Percentiles rank a stretch among this genome's conserved stretches.
phyloP scores from a whole-genome alignment of 2,888 invertebrate genomes.

The Priocnemis perturbator region DNA sequence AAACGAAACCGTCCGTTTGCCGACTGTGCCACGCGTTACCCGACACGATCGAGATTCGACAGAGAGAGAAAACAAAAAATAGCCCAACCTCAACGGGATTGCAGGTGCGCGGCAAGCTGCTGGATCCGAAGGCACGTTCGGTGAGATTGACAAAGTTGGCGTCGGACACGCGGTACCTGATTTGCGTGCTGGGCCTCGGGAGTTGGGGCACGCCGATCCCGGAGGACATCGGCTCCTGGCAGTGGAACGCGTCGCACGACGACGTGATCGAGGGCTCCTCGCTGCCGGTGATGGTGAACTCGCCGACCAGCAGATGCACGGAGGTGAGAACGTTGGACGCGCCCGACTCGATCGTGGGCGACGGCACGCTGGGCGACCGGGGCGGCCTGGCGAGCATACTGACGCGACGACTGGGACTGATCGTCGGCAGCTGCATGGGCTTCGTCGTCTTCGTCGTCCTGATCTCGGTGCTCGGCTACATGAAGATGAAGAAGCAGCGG shows the following conservation, averaged over 20 bases:
- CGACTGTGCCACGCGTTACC: too few species aligned
- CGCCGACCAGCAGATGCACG: constrained; percentile 86
- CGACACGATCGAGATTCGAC: too few species aligned
- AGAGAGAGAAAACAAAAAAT: too few species aligned
- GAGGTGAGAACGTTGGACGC: constrained; percentile 86
- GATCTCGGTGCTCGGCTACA: constrained; percentile 88
- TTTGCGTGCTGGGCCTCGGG: constrained; percentile 91
- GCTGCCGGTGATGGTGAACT: constrained; percentile 81
- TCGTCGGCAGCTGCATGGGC: constrained; percentile 91
- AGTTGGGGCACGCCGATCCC: constrained; percentile 82
- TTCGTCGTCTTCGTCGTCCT: constrained; percentile 90
- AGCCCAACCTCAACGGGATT: too few species aligned
- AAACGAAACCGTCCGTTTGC: too few species aligned
- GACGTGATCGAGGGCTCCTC: constrained; percentile 80
- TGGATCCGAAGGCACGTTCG: constrained; percentile 85
- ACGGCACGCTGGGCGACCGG: constrained; percentile 80
- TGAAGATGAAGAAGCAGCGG: constrained; percentile 90
- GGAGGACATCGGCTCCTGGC: constrained; percentile 66
- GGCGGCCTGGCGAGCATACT: constrained; percentile 85
- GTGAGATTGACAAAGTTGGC: constrained; percentile 85
- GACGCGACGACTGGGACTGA: constrained; percentile 88
- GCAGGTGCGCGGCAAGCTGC: constrained; percentile 86
- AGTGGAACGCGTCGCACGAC: constrained; percentile 75
- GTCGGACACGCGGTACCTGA: constrained; percentile 88
- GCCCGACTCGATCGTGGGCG: constrained; percentile 80